Conservation (phyloP, 2,888 invertebrate species). For the Pandemis corylana region DNA sequence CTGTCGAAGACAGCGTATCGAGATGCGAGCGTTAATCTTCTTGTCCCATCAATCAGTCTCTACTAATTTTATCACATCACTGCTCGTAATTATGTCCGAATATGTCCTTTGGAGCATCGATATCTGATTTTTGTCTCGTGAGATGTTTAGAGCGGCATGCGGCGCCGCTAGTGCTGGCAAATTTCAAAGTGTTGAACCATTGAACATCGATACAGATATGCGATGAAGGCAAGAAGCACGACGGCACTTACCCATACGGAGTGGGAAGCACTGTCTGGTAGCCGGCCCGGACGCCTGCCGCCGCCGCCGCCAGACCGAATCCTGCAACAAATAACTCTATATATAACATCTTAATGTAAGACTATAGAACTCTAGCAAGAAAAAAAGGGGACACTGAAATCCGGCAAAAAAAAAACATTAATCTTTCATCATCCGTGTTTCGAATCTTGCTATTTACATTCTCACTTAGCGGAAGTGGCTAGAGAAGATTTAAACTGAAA, state of each 20-base stretch:
- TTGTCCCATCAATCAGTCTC: not conserved
- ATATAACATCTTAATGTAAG: constrained; percentile 50
- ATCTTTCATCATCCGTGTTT: constrained; percentile 66
- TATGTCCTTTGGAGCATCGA: constrained; percentile 36
- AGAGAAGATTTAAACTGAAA: constrained; percentile 71
- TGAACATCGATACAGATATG: constrained; percentile 79
- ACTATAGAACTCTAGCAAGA: constrained; percentile 53
- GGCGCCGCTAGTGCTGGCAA: constrained; percentile 82
- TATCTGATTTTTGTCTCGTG: constrained; percentile 84
- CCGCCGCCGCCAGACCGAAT: constrained; percentile 79
- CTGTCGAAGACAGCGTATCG: no score
- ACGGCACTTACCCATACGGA: constrained; percentile 92
- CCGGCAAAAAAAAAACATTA: constrained; percentile 59
- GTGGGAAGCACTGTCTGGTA: constrained; percentile 91
- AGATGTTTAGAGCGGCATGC: constrained; percentile 78
- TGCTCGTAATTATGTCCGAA: not conserved
- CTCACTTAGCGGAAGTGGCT: constrained; percentile 80
- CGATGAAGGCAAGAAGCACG: constrained; percentile 51
- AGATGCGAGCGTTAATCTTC: not conserved
- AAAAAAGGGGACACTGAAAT: constrained; percentile 57
- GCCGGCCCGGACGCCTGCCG: constrained; percentile 90
- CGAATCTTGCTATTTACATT: constrained; percentile 70
- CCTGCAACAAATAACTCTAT: constrained; percentile 70
- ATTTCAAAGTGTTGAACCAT: constrained; percentile 82
- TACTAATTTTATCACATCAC: not conserved